Conservation (phyloP, 2,113 vertebrate species). For the Crotalus viridis region DNA sequence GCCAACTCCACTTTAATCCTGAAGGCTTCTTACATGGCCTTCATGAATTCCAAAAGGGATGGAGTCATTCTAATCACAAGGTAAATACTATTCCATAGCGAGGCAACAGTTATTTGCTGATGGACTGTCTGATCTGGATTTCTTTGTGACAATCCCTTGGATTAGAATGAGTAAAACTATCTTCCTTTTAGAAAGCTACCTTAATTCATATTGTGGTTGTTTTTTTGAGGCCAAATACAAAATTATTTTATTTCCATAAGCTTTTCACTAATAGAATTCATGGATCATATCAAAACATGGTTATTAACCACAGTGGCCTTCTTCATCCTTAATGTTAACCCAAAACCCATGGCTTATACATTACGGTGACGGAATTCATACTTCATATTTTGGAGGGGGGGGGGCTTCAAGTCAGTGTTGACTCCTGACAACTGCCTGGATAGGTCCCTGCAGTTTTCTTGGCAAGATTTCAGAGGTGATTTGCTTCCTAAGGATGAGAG, state of each 20-base stretch:
- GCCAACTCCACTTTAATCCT: background rate
- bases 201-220: background rate
- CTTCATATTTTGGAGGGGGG: background rate
- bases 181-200: background rate
- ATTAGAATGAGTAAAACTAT: background rate
- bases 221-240: background rate
- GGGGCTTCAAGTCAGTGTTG: background rate
- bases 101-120: background rate
- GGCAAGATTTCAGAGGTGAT: background rate
- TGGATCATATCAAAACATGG: background rate
- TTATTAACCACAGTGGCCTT: background rate
- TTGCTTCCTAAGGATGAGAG: background rate
- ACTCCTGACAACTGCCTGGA: background rate
- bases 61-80: background rate
- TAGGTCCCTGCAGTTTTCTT: background rate
- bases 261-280: background rate
- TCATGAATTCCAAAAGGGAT: background rate
- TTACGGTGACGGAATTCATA: background rate
- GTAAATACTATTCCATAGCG: background rate
- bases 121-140: background rate
- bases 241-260: background rate
- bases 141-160: background rate
- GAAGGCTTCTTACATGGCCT: background rate
- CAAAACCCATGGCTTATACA: background rate
- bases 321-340: background rate